A percentile compares a stretch with the other conserved stretches of the same genome.
These are phyloP conservation scores for Chiloscyllium plagiosum DNA, from an alignment of 2,113 vertebrate species.

Conservation along the genomic window DNA sequence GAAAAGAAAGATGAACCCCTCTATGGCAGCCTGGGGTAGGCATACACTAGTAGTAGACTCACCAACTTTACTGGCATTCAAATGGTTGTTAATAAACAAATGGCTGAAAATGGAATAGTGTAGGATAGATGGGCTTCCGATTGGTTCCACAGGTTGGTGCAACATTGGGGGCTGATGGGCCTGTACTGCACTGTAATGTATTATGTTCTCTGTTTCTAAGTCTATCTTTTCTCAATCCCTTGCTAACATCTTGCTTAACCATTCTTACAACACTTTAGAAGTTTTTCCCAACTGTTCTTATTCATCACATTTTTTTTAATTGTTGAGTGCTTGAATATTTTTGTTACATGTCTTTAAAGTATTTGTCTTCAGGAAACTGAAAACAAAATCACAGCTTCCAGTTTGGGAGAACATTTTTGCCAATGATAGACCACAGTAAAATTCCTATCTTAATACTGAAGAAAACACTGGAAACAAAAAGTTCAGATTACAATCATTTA, in stretches of 20 bases:
- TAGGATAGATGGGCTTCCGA: too few relatives aligned
- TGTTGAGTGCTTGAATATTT: neutral
- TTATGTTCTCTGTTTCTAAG: too few relatives aligned
- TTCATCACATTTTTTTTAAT: neutral
- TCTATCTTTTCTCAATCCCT: neutral
- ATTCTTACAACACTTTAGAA: neutral
- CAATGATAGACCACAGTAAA: neutral
- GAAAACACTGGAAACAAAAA: neutral
- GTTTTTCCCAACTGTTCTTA: neutral
- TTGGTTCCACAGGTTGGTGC: too few relatives aligned
- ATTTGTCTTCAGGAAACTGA: neutral
- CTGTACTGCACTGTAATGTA: too few relatives aligned
- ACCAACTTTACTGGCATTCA: too few relatives aligned
- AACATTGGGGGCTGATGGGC: too few relatives aligned
- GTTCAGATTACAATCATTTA: neutral
- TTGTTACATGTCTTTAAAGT: neutral
- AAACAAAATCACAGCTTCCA: neutral
- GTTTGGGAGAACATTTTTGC: neutral
- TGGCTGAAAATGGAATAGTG: too few relatives aligned
- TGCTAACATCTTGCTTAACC: neutral
- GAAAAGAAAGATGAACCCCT: neutral
- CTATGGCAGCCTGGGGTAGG: neutral
- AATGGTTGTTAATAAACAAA: too few relatives aligned
- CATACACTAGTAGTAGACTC: neutral
- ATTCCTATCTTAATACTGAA: neutral